Evolutionary conservation across 2,888 invertebrate genomes (phyloP), one percentile per base, ranked within the genome.

Genomic region (Zonitis immaculata): DNA sequence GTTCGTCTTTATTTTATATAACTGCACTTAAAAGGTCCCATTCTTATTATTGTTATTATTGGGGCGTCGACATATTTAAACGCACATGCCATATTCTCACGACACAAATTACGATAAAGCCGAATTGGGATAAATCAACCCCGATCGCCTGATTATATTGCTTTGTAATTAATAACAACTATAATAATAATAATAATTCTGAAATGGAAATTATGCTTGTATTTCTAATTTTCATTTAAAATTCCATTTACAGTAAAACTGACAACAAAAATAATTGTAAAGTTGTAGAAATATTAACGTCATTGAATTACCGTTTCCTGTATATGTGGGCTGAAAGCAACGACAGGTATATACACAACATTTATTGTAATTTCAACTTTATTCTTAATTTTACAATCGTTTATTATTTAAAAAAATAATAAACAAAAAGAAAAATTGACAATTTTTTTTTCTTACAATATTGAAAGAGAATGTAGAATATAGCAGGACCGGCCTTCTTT

Each of bases 11-110:
- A 54, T 51, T 54, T n/a, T n/a, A n/a, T n/a, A 50, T 46, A 26
- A 39, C 30, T 26, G 35, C 50, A 54, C 50, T 51, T 35, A 54
- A 47, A 50, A 42, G 39, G 25, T 44, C 47, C 49, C 47, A 44
- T 45, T 28, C 22, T 32, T 22, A 22, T n/a, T 30, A 47, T 47
- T 44, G 44, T 54, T 32, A 46, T 47, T 44, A 42, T 28, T 43
- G 27, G 42, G 54, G 52, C 42, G 47, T 47, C 49, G 22, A 50
- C 47, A 48, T 50, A 47, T 39, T 54, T 51, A 47, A 47, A 51
- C 30, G 47, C 54, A 54, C 42, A 49, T 49, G 53, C 44, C 28
- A 26, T 18, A 22, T 47, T 54, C 53, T 49, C 53, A 54, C 53
- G 53, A 54, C 42, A 49, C 44, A 50, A 35, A 39, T 20, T 18